Percentiles rank a stretch among this genome's conserved stretches.
Conservation (phyloP, 1,140 invertebrate species). For the Leptonema lineaticorne region DNA sequence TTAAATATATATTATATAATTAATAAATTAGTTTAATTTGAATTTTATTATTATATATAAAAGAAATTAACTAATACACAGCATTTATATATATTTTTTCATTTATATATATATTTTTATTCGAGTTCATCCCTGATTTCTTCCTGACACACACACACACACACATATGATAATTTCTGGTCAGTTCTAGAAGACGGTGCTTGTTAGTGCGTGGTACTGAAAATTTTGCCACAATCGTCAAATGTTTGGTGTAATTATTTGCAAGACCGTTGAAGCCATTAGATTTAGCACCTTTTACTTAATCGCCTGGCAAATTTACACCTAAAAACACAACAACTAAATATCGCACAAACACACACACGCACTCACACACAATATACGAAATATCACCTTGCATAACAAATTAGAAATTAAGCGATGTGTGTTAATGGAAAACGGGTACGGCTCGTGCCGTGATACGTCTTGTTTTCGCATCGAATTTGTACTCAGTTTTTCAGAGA, state of each 20-base stretch:
- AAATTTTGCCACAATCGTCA: neutral
- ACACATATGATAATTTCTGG: no score
- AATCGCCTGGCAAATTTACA: constrained; percentile 5
- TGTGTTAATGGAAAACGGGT: neutral
- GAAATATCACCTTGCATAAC: neutral
- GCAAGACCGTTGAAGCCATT: constrained; percentile 7
- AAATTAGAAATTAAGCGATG: neutral
- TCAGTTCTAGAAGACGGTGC: constrained; percentile 1
- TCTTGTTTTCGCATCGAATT: neutral
- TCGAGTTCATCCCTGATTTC: no score
- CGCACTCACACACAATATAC: neutral
- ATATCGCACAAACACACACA: neutral
- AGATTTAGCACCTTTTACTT: neutral
- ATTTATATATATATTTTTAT: no score
- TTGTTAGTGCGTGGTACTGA: constrained; percentile 20
- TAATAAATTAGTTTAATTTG: no score
- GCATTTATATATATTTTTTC: no score
- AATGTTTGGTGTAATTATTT: constrained; percentile 29
- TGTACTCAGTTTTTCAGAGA: neutral
- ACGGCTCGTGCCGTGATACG: neutral
- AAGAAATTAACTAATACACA: no score
- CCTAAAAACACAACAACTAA: neutral
- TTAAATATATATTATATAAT: no score
- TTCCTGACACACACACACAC: neutral
- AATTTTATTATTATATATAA: no score